Evolutionary conservation across 2,797 vertebrate species (phyloP), one percentile per base, ranked within the genome.

Genomic region (Jordanella pulchra): DNA sequence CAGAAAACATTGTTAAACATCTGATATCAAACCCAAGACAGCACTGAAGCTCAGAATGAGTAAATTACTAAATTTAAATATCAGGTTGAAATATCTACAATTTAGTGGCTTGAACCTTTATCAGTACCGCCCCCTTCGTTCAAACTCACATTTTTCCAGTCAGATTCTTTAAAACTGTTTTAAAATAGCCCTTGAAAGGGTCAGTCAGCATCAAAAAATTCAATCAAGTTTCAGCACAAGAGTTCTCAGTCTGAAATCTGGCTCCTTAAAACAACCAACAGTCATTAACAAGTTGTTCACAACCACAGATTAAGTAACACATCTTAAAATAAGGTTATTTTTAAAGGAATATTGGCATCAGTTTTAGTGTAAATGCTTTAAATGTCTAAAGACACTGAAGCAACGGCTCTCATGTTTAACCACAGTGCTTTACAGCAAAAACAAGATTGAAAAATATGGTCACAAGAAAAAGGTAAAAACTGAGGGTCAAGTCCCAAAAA

Each of bases 151-250:
- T 35, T 12, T n/a, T 61, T 72, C 56, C 54, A 47, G 54, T 81
- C 72, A 86, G 35, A 80, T 67, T 65, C 61, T 77, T 79, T 73
- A 67, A 35, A 73, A 80, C 73, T 65, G 32, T 81, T 63, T 81
- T 71, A 39, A 90, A 88, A 85, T 83, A 92, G 90, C 89, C 90
- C 90, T 92, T 87, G 4, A 81, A 79, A 86, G 83, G 84, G 82
- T 78, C 55, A 77, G 81, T 68, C 73, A 78, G 77, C 76, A 72
- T 51, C 39, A 74, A 82, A n/a, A 39, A 69, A 74, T 77, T 25
- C 72, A 73, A 60, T 84, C 25, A 73, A 72, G 71, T 80, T 68
- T 76, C 32, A 60, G 75, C 60, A 65, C 65, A 77, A n/a, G n/a
- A n/a, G 45, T 56, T 35, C 25, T 21, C 45, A 39, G 35, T 32